Conservation (phyloP, 2,888 invertebrate species). For the Tipula vernalis region DNA sequence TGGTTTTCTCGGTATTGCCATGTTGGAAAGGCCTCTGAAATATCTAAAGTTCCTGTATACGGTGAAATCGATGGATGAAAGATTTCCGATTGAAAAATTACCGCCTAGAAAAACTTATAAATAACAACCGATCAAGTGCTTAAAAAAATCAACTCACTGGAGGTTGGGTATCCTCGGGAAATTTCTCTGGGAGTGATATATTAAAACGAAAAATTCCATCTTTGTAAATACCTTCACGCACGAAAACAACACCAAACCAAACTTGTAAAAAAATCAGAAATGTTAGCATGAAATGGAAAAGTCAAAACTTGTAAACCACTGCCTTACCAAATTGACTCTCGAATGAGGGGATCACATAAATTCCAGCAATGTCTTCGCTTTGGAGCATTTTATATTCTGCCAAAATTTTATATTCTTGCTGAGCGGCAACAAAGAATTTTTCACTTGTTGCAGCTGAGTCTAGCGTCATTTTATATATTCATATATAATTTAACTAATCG, state of each 20-base stretch:
- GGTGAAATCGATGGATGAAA: conserved; percentile 79
- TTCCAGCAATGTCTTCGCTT: conserved; percentile 72
- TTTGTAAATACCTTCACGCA: conserved; percentile 76
- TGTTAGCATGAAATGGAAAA: conserved; percentile 11
- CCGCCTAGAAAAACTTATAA: conserved; percentile 41
- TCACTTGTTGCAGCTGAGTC: conserved; percentile 33
- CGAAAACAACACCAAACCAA: conserved; percentile 81
- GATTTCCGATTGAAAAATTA: conserved; percentile 70
- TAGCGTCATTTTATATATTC: conserved; percentile 28
- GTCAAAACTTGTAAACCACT: not conserved
- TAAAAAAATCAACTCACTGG: conserved; percentile 49
- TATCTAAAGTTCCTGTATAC: conserved; percentile 62
- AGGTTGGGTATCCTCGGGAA: conserved; percentile 71
- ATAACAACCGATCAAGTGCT: not conserved
- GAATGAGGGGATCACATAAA: conserved; percentile 87
- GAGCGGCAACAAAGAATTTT: conserved; percentile 59
- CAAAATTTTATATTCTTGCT: conserved; percentile 80
- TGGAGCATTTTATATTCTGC: conserved; percentile 83
- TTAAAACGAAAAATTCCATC: conserved; percentile 86
- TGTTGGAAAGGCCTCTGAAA: conserved; percentile 65
- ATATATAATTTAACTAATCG: not conserved
- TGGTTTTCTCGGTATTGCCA: conserved; percentile 78
- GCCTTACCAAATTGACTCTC: conserved; percentile 67
- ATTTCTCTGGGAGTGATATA: conserved; percentile 71
- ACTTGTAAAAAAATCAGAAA: conserved; percentile 39